Percentiles rank a stretch among this genome's conserved stretches.
Evolutionary conservation across 2,888 invertebrate species (phyloP).

Genomic region (Cryptophagus acutangulus): DNA sequence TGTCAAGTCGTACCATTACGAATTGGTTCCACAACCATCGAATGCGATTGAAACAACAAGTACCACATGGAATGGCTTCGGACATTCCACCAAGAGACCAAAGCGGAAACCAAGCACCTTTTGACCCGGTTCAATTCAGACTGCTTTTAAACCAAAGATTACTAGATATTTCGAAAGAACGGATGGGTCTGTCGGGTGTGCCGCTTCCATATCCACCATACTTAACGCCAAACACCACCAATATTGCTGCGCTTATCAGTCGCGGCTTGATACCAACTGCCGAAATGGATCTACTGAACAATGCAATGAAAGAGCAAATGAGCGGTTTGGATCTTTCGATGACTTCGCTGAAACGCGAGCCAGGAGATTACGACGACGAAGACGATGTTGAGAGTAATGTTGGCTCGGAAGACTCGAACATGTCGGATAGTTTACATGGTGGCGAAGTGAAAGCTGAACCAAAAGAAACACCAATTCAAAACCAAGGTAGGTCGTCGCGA

Average conservation of each 20-base stretch:
- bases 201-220: conserved; percentile 74
- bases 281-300: conserved; percentile 52
- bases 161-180: conserved; percentile 80
- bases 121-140: conserved; percentile 89
- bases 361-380: conserved; percentile 74
- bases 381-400: conserved; percentile 73
- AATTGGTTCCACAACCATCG: conserved; percentile 99
- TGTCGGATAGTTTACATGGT: conserved; percentile 48
- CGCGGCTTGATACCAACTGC: conserved; percentile 61
- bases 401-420: conserved; percentile 63
- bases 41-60: conserved; percentile 64
- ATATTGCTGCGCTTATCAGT: conserved; percentile 71
- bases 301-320: conserved; percentile 71
- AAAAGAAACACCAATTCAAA: conserved; percentile 44
- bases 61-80: conserved; percentile 61
- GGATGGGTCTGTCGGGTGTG: conserved; percentile 72
- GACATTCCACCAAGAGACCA: conserved; percentile 72
- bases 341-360: conserved; percentile 73
- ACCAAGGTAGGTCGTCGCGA: conserved; percentile 57
- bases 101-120: conserved; percentile 62
- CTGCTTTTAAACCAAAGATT: conserved; percentile 83
- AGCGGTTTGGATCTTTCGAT: conserved; percentile 84
- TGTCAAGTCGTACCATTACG: conserved; percentile 93
- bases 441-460: conserved; percentile 58
- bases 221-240: conserved; percentile 69